phyloP scores from a whole-genome alignment of 2,113 vertebrate species.

The Antechinus flavipes region DNA sequence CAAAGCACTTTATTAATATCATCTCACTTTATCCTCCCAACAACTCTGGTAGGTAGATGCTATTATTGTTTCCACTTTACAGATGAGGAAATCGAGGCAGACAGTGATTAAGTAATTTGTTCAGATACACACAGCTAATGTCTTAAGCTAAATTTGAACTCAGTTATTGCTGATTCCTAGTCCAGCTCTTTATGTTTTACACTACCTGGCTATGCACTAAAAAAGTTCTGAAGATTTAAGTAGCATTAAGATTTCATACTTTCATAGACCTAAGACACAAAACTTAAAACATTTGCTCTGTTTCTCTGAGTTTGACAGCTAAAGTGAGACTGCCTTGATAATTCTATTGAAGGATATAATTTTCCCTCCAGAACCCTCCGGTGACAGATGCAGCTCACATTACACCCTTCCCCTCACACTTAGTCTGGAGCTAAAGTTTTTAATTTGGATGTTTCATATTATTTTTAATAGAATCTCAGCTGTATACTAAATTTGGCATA shows the following conservation, averaged over 20 bases:
- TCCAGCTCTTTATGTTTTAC: background rate
- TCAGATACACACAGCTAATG: background rate
- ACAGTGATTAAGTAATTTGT: background rate
- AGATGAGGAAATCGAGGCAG: background rate
- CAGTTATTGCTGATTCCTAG: background rate
- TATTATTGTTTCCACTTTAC: background rate
- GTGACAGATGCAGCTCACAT: background rate
- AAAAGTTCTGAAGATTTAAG: background rate
- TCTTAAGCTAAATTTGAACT: background rate
- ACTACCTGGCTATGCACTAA: background rate
- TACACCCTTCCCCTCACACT: background rate
- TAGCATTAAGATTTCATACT: background rate
- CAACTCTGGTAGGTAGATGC: no score
- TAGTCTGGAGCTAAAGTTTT: background rate
- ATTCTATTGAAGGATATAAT: background rate
- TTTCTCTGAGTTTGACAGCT: background rate
- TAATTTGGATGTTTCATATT: background rate
- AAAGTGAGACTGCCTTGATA: background rate
- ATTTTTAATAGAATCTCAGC: background rate
- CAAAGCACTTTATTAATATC: no score
- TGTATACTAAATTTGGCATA: background rate
- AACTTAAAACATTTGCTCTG: background rate
- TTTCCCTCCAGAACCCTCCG: background rate
- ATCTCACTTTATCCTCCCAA: no score
- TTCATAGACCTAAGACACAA: background rate